Evolutionary conservation across 2,797 vertebrate genomes (phyloP).

Genomic region (Bradypodion pumilum): DNA sequence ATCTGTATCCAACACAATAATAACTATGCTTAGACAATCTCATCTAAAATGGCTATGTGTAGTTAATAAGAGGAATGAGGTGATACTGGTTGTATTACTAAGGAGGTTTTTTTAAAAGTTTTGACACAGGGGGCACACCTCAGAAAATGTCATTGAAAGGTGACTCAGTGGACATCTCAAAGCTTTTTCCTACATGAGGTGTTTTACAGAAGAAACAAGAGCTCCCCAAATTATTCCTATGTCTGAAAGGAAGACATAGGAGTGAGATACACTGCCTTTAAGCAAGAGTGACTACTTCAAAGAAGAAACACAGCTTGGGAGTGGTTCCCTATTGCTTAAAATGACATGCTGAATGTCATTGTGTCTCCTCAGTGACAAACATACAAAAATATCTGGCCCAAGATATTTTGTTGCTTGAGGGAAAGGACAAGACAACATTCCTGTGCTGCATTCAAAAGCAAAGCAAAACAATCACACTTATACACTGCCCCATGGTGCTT

Average conservation of each 20-base stretch:
- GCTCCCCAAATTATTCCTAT: neutral
- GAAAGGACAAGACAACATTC: neutral
- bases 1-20: neutral
- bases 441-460: neutral
- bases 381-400: neutral
- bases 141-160: neutral
- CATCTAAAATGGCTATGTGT: neutral
- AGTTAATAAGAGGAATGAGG: neutral
- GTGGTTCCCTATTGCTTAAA: neutral
- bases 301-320: neutral
- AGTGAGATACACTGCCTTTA: neutral
- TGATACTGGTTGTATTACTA: neutral
- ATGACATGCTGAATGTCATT: neutral
- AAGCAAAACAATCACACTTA: no score
- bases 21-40: neutral
- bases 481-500: no score
- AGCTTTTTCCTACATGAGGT: neutral
- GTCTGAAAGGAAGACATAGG: neutral
- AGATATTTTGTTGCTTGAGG: neutral
- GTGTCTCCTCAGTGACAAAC: neutral
- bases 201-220: slow-evolving; percentile 2
- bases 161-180: slow-evolving; percentile 9
- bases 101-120: neutral
- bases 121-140: slow-evolving; percentile 9
- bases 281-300: neutral